Evolutionary conservation across 2,888 invertebrate genomes (phyloP), one percentile per base, ranked within the genome.

Genomic region (Thalpophila matura): DNA sequence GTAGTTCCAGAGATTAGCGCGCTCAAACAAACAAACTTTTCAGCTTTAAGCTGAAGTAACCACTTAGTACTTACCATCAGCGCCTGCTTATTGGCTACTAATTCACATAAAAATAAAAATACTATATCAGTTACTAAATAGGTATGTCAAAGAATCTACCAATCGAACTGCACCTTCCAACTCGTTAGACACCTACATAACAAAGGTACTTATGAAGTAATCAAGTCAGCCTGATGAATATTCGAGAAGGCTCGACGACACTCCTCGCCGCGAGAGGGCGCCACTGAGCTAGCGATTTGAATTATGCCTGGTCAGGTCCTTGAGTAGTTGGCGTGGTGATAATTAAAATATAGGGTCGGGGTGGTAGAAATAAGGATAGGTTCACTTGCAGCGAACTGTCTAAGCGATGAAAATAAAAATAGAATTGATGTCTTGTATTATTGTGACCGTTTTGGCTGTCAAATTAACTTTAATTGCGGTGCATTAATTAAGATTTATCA

Each of bases 161-260:
- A 6, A 27, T 4, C 12, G 24, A 40, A 37, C 31, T 1, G 0
- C n/a, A 49, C 37, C 24, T 62, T 47, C 33, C 37, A 46, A 51
- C 18, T 37, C 61, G 46, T 55, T 43, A 55, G 50, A 24, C 49
- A 31, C 35, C 37, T 70, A 64, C 64, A 71, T 49, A 54, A 66
- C 68, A 62, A 61, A 57, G 69, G 64, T 74, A 58, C 77, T 77
- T 72, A 61, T 61, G 76, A 80, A 79, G 86, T 89, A 89, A 91
- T 89, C 86, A 85, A 88, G 88, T 82, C 84, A 63, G 74, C 64
- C 84, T 90, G 83, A 90, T 93, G 93, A 93, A 93, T 93, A 93
- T 93, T 91, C 91, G 86, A 91, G 87, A 80, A 86, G 85, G 84
- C 88, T 89, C 77, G 78, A 85, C 81, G 83, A 70, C 86, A 83